A percentile compares a stretch with the other conserved stretches of the same genome.
phyloP scores from a whole-genome alignment of 92 coral and sea anemone species.

The Virgularia gustaviana region DNA sequence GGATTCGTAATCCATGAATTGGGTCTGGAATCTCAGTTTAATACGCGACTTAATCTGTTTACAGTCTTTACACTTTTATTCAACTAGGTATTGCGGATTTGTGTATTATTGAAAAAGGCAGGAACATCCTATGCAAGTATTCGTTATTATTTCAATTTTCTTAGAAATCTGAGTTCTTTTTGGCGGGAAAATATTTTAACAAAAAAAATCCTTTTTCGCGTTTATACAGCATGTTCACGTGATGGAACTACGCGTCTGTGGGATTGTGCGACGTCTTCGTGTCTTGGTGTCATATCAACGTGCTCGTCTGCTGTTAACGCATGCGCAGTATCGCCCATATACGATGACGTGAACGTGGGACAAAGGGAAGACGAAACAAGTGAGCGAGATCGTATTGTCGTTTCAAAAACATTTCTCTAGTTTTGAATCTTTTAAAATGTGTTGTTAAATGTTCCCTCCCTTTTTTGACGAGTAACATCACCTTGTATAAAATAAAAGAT shows the following conservation, averaged over 20 bases:
- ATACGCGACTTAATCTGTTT: too few species aligned
- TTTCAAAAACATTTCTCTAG: too few species aligned
- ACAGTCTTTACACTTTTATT: too few species aligned
- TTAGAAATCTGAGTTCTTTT: background rate
- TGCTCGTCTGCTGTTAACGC: constrained; percentile 78
- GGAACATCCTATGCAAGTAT: constrained; percentile 80
- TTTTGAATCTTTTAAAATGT: too few species aligned
- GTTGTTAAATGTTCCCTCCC: too few species aligned
- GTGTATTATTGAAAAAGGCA: constrained; percentile 78
- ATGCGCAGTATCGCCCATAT: constrained; percentile 52
- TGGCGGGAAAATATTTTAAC: background rate
- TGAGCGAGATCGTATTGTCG: constrained; percentile 12
- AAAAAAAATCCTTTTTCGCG: background rate
- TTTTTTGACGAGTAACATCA: too few species aligned
- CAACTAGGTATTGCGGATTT: constrained; percentile 87
- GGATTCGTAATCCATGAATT: too few species aligned
- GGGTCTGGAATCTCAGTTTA: too few species aligned
- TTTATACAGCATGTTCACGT: constrained; percentile 70
- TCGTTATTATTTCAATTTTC: background rate
- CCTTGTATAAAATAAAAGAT: background rate
- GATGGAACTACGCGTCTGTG: constrained; percentile 87
- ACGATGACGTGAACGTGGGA: constrained; percentile 18
- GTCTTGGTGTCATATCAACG: constrained; percentile 66
- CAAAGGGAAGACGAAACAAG: constrained; percentile 42
- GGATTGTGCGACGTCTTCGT: constrained; percentile 95